These are phyloP conservation scores for Polia nebulosa DNA, from an alignment of 2,888 invertebrate species.

Conservation along the genomic window DNA sequence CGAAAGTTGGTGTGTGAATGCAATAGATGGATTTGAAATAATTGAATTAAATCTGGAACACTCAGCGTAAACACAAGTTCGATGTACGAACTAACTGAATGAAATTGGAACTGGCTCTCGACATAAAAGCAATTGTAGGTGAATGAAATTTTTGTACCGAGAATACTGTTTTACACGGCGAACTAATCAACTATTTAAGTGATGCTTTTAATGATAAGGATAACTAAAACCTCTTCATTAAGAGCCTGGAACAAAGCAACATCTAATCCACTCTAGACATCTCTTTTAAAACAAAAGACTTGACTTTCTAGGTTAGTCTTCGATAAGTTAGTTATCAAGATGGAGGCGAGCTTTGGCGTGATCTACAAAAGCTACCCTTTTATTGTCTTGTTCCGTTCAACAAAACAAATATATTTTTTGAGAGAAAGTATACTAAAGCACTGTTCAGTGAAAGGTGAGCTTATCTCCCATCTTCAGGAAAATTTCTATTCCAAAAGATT, in stretches of 20 bases:
- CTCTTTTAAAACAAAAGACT: constrained; percentile 78
- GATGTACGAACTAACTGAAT: constrained; percentile 30
- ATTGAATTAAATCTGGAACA: constrained; percentile 43
- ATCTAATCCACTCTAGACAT: constrained; percentile 71
- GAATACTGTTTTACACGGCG: background rate
- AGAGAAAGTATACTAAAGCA: constrained; percentile 79
- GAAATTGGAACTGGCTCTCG: constrained; percentile 19
- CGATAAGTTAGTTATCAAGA: constrained; percentile 83
- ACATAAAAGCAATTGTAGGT: constrained; percentile 4
- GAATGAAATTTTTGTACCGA: constrained; percentile 1
- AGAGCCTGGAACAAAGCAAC: constrained; percentile 58
- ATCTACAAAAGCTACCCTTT: constrained; percentile 74
- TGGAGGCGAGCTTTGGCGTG: constrained; percentile 67
- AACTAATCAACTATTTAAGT: constrained; percentile 3
- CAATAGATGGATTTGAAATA: constrained; percentile 26
- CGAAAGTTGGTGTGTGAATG: constrained; percentile 10
- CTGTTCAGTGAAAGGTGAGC: constrained; percentile 73
- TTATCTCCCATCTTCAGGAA: constrained; percentile 59
- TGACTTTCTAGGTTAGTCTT: constrained; percentile 74
- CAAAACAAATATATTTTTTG: constrained; percentile 79
- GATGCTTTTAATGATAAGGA: constrained; percentile 15
- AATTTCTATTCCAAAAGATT: constrained; percentile 30
- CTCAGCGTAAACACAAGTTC: constrained; percentile 14
- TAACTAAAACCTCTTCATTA: constrained; percentile 21
- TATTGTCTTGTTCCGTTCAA: constrained; percentile 76